These are phyloP conservation scores for Drosophila persimilis DNA, from an alignment of 1,140 invertebrate genomes.

Conservation along the genomic window DNA sequence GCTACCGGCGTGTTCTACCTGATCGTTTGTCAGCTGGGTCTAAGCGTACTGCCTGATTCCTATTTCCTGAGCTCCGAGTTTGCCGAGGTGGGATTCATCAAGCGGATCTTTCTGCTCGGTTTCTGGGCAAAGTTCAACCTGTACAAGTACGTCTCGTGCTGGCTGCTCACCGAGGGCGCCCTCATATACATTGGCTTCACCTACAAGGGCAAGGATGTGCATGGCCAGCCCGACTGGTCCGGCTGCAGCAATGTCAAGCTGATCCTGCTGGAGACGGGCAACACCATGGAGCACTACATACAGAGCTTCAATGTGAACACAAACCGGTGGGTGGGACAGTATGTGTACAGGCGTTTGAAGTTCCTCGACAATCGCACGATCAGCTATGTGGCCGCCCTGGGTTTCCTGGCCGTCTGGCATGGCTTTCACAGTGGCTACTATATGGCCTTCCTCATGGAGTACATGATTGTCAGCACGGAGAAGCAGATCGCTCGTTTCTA, in stretches of 20 bases:
- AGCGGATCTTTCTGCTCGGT: constrained; percentile 87
- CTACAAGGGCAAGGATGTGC: constrained; percentile 86
- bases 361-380: constrained; percentile 93
- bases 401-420: constrained; percentile 97
- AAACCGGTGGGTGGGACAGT: constrained; percentile 95
- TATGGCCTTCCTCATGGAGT: constrained; percentile 95
- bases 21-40: constrained; percentile 88
- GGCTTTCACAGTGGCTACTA: constrained; percentile 96
- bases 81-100: constrained; percentile 85
- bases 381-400: constrained; percentile 91
- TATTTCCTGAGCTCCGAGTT: constrained; percentile 89
- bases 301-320: constrained; percentile 96
- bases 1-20: constrained; percentile 89
- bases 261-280: constrained; percentile 89
- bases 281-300: constrained; percentile 93
- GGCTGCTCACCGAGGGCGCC: constrained; percentile 94
- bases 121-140: constrained; percentile 93
- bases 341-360: constrained; percentile 95
- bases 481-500: constrained; percentile 85
- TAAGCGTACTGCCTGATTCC: constrained; percentile 87
- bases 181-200: constrained; percentile 89
- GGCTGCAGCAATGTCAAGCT: constrained; percentile 94
- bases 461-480: constrained; percentile 93
- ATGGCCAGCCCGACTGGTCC: constrained; percentile 88
- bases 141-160: constrained; percentile 96